Evolutionary conservation across 2,113 vertebrate genomes (phyloP), one percentile per base, ranked within the genome.

Genomic region (Forbesichthys agassizii): DNA sequence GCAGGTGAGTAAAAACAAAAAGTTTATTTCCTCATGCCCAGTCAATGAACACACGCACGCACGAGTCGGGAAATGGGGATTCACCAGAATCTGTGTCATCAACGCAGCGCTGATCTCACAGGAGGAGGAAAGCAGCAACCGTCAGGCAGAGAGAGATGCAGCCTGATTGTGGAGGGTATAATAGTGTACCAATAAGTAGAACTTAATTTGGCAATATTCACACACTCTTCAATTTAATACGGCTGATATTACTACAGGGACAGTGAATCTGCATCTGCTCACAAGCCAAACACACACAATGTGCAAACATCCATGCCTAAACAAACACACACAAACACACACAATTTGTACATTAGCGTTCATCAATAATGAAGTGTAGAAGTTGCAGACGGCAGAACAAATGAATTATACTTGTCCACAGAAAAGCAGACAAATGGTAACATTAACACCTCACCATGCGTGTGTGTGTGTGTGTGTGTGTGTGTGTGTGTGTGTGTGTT

Each of bases 151-250:
- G 52, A 53, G 51, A 53, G 52, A 5, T 42, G 67, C 33, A 58
- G 82, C 74, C 72, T 84, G 59, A 85, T 74, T 80, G 67, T 72
- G 75, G 78, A 68, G 86, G 84, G 75, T 80, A 86, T 83, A 83
- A 82, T 84, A 78, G 83, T 82, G 69, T 75, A 74, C 72, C 77
- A 73, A 85, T 78, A 81, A 83, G 81, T 62, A 73, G 73, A 81
- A 78, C 84, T 84, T 84, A 89, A 90, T 89, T 84, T 88, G 12
- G 59, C 59, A 33, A 84, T 79, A 82, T 78, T 84, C 72, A 81
- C 69, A 79, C 87, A 86, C 89, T 87, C 78, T 78, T 71, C 0
- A 18, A 64, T 89, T 89, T 89, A 87, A 89, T 89, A 84, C 81
- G 75, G 75, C 68, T 65, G 71, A 74, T 86, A 84, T 82, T 85